These are phyloP conservation scores for Drosophila ezoana DNA, from an alignment of 2,888 invertebrate species.

Conservation along the genomic window DNA sequence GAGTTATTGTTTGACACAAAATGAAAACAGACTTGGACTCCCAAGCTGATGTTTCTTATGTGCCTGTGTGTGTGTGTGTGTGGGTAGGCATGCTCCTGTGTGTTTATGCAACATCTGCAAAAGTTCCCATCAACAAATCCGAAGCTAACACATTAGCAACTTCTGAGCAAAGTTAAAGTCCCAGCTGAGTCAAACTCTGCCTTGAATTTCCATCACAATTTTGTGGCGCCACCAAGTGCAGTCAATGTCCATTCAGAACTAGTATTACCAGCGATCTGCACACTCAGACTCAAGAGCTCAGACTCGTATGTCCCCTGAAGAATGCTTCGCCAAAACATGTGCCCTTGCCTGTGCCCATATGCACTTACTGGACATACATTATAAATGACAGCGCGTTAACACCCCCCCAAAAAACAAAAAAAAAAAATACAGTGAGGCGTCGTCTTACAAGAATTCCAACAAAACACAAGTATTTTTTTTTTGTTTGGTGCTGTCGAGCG, in stretches of 20 bases:
- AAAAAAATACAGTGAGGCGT: slow-evolving; percentile 50
- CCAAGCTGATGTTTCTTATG: slow-evolving; percentile 11
- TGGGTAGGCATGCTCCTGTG: neutral
- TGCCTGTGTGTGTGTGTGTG: slow-evolving; percentile 16
- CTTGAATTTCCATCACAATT: neutral
- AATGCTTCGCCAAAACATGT: slow-evolving; percentile 16
- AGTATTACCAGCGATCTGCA: slow-evolving; percentile 43
- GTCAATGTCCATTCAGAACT: slow-evolving; percentile 28
- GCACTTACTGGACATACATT: slow-evolving; percentile 43
- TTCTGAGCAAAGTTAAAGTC: slow-evolving; percentile 6
- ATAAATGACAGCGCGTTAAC: slow-evolving; percentile 82
- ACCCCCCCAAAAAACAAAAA: slow-evolving; percentile 62
- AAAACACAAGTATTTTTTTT: slow-evolving; percentile 44
- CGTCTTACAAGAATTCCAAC: slow-evolving; percentile 78
- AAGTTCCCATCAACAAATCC: slow-evolving; percentile 47
- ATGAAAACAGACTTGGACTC: slow-evolving; percentile 45
- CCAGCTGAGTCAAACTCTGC: neutral
- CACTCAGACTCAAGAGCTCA: slow-evolving; percentile 39
- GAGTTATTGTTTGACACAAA: slow-evolving; percentile 58
- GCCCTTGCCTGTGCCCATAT: slow-evolving; percentile 12
- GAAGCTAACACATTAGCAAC: slow-evolving; percentile 5
- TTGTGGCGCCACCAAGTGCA: slow-evolving; percentile 78
- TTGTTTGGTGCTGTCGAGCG: slow-evolving; percentile 10
- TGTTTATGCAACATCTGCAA: slow-evolving; percentile 46
- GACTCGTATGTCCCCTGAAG: slow-evolving; percentile 2